Conservation (phyloP, 1,140 invertebrate species). For the Magallana gigas region DNA sequence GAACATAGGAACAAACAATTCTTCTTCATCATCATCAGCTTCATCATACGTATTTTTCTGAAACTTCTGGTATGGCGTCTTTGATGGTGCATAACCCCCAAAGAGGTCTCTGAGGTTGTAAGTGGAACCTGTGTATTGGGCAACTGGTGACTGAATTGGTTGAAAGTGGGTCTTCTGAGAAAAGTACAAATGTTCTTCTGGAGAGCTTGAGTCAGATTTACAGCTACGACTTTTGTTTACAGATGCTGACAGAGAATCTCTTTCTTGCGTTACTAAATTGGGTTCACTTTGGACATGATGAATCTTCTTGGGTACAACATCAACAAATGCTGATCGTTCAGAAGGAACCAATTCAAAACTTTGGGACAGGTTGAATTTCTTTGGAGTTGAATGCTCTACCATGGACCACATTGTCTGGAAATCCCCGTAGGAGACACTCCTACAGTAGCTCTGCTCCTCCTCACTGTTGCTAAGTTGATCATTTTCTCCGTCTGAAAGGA, state of each 20-base stretch:
- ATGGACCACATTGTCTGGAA: constrained; percentile 56
- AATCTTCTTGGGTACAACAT: constrained; percentile 67
- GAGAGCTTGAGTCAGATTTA: constrained; percentile 30
- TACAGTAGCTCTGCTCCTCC: constrained; percentile 45
- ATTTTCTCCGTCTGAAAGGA: constrained; percentile 51
- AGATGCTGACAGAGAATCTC: constrained; percentile 25
- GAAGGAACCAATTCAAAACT: constrained; percentile 71
- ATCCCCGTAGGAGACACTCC: constrained; percentile 62
- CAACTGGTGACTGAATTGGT: constrained; percentile 67
- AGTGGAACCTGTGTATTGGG: constrained; percentile 51
- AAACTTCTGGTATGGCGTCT: constrained; percentile 67
- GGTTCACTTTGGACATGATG: constrained; percentile 68
- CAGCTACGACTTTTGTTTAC: constrained; percentile 8
- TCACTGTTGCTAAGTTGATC: constrained; percentile 34
- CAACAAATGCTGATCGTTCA: constrained; percentile 68
- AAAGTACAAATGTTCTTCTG: constrained; percentile 66
- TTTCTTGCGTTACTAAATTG: constrained; percentile 54
- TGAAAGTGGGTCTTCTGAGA: constrained; percentile 72
- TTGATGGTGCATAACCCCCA: constrained; percentile 62
- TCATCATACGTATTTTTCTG: constrained; percentile 44
- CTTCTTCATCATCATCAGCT: constrained; percentile 54
- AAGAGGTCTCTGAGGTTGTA: constrained; percentile 61
- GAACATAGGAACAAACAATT: constrained; percentile 67
- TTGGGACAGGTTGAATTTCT: constrained; percentile 56
- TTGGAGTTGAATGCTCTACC: constrained; percentile 36